Conservation (phyloP, 2,113 vertebrate species). For the Plecturocebus donacophilus region DNA sequence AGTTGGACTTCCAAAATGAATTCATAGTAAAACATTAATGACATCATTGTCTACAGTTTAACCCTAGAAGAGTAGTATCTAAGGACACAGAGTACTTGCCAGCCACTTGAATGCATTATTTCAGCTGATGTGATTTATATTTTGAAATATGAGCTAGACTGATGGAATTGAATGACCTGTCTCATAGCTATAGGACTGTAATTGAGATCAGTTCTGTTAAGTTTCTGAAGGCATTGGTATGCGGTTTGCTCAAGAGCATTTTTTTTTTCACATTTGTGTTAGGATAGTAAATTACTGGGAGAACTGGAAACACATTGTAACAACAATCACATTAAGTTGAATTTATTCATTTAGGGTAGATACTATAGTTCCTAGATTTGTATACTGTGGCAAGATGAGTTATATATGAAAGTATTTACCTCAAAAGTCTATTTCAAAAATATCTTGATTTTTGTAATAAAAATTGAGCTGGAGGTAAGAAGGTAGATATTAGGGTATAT, state of each 20-base stretch:
- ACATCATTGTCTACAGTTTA: slow-evolving; percentile 64
- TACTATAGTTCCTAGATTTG: slow-evolving; percentile 16
- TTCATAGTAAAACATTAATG: slow-evolving; percentile 63
- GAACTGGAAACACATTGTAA: slow-evolving; percentile 25
- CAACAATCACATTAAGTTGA: not conserved
- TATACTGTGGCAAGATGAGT: not conserved
- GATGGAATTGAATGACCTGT: slow-evolving; percentile 61
- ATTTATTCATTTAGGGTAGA: slow-evolving; percentile 23
- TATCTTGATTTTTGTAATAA: slow-evolving; percentile 36
- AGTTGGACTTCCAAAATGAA: slow-evolving; percentile 60
- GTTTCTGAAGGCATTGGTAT: slow-evolving; percentile 55
- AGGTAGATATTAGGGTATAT: not conserved
- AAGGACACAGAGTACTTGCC: slow-evolving; percentile 74
- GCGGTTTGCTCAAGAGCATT: slow-evolving; percentile 26
- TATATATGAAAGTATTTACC: not conserved
- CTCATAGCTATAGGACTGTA: slow-evolving; percentile 64
- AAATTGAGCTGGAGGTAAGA: slow-evolving; percentile 43
- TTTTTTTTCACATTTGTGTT: slow-evolving; percentile 36
- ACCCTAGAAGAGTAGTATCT: slow-evolving; percentile 64
- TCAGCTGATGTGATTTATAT: slow-evolving; percentile 73
- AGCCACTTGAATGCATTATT: slow-evolving; percentile 71
- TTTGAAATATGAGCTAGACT: slow-evolving; percentile 76
- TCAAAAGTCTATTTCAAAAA: slow-evolving; percentile 39
- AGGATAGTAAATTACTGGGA: slow-evolving; percentile 44
- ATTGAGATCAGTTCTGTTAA: slow-evolving; percentile 70